Conservation (phyloP, 2,113 vertebrate species). For the Narcine bancroftii region DNA sequence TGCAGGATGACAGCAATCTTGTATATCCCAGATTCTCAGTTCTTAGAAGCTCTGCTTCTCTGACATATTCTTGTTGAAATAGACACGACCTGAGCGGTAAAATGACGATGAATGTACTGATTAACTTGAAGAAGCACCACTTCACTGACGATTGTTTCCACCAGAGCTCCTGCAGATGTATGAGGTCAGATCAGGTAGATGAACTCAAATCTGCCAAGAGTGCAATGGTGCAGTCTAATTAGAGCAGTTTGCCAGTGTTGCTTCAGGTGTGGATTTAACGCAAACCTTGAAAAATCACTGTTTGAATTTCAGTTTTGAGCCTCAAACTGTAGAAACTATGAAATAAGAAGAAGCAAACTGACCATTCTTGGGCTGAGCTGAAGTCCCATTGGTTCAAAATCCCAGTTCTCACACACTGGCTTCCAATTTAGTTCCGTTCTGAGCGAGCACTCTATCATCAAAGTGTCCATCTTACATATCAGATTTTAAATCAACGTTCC, state of each 20-base stretch:
- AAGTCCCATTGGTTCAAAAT: background rate
- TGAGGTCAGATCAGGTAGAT: background rate
- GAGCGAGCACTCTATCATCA: background rate
- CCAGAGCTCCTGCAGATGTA: background rate
- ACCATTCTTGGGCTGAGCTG: too few species aligned
- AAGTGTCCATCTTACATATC: background rate
- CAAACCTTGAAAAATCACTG: background rate
- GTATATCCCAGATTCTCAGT: background rate
- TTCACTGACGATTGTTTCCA: background rate
- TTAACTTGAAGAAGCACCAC: background rate
- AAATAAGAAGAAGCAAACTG: background rate
- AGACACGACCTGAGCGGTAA: background rate
- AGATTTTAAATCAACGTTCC: background rate
- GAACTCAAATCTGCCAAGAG: background rate
- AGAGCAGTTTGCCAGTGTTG: background rate
- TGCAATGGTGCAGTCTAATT: background rate
- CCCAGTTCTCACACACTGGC: background rate
- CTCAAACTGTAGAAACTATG: background rate
- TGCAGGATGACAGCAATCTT: background rate
- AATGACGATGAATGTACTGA: background rate
- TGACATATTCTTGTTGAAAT: background rate
- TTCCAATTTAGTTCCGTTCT: background rate
- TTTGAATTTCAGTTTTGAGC: background rate
- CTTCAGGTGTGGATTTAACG: background rate
- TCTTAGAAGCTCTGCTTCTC: background rate